Conservation (phyloP, 1,140 invertebrate genomes). For the Papilio polyxenes region DNA sequence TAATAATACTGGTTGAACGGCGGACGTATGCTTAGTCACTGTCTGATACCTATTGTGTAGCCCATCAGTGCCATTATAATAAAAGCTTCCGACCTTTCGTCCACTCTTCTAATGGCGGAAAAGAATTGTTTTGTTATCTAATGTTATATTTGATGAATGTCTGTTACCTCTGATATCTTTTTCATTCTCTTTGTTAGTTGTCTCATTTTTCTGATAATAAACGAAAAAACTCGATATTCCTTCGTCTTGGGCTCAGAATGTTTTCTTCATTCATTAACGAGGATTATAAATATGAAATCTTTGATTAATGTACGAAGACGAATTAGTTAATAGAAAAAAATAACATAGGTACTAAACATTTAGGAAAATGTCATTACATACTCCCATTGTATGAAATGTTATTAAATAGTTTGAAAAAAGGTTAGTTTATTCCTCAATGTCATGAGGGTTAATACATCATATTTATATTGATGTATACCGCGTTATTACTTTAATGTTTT, state of each 20-base stretch:
- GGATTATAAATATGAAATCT: neutral
- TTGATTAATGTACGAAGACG: too few species aligned
- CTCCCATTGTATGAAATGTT: too few species aligned
- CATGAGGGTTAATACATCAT: neutral
- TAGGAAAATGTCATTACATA: too few species aligned
- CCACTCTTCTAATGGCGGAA: conserved; percentile 31
- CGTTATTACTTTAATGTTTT: neutral
- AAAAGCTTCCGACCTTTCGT: conserved; percentile 50
- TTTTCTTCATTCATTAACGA: neutral
- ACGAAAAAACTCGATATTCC: neutral
- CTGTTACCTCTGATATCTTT: neutral
- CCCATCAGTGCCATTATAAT: conserved; percentile 48
- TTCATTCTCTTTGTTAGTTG: neutral
- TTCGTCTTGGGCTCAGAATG: neutral
- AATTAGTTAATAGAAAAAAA: too few species aligned
- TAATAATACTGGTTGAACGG: conserved; percentile 43
- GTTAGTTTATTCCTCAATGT: neutral
- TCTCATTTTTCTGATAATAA: neutral
- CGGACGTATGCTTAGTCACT: conserved; percentile 52
- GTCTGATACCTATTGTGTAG: conserved; percentile 51
- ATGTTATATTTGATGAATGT: neutral
- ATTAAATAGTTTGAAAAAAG: neutral
- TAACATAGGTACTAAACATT: too few species aligned
- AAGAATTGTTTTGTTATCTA: conserved; percentile 28
- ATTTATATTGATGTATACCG: neutral